Percentiles rank a stretch among this genome's conserved stretches.
Conservation (phyloP, 2,797 vertebrate genomes). For the Pteropus rufus region DNA sequence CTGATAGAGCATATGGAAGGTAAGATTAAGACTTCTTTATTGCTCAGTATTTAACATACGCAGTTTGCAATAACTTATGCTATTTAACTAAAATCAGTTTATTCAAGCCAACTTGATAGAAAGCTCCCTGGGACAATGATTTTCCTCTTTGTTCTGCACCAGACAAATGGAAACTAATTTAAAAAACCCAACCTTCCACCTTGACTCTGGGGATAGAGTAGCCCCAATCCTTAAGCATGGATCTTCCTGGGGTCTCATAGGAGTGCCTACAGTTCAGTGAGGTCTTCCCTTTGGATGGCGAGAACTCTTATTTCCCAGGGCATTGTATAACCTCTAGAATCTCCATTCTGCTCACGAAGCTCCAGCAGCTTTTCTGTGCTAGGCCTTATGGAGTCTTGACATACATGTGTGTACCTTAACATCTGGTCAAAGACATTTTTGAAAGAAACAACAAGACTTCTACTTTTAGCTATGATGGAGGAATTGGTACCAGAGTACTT, state of each 20-base stretch:
- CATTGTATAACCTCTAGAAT: not conserved
- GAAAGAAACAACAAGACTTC: not conserved
- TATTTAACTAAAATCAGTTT: conserved; percentile 10
- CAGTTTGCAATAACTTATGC: not conserved
- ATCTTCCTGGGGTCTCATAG: not conserved
- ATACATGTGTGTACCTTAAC: not conserved
- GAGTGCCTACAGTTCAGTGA: not conserved
- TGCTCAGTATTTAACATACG: not conserved
- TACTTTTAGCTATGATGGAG: not conserved
- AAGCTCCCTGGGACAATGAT: not conserved
- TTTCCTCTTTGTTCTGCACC: not conserved
- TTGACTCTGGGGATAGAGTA: not conserved
- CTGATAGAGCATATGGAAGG: not conserved
- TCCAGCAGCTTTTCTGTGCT: not conserved
- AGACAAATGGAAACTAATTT: conserved; percentile 27
- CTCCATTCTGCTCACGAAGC: not conserved
- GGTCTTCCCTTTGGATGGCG: not conserved
- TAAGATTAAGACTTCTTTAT: not conserved
- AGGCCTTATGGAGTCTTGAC: not conserved
- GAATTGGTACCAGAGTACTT: not conserved
- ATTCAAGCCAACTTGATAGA: conserved; percentile 12
- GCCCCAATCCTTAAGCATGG: not conserved
- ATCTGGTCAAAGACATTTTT: not conserved
- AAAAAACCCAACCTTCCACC: not conserved
- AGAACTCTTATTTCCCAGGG: not conserved